Conservation (phyloP, 1,140 invertebrate genomes). For the Drosophila seguyi region DNA sequence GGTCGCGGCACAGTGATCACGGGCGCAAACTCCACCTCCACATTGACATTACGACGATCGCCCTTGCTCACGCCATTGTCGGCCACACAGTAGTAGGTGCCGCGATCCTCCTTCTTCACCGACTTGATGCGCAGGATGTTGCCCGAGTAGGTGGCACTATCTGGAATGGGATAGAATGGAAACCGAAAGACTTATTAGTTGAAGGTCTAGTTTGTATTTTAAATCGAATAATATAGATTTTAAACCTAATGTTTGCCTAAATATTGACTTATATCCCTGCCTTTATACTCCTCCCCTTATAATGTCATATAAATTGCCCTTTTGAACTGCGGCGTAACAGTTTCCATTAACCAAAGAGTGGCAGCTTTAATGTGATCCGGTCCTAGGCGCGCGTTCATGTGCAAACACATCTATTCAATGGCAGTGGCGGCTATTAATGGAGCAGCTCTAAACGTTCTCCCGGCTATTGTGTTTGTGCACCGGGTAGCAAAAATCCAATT, state of each 20-base stretch:
- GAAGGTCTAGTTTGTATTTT: not conserved
- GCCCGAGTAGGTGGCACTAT: conserved; percentile 88
- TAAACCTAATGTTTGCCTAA: not conserved
- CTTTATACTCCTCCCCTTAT: not conserved
- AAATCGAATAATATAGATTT: too few relatives aligned
- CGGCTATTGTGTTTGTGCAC: conserved; percentile 65
- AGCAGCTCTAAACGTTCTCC: conserved; percentile 46
- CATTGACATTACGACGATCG: conserved; percentile 93
- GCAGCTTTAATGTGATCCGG: conserved; percentile 24
- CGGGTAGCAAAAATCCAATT: conserved; percentile 58
- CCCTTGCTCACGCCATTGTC: conserved; percentile 96
- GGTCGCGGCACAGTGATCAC: conserved; percentile 93
- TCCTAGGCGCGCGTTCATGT: conserved; percentile 53
- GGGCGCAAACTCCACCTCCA: conserved; percentile 95
- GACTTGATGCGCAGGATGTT: conserved; percentile 92
- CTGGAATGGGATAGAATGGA: conserved; percentile 51
- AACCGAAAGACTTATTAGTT: conserved; percentile 1
- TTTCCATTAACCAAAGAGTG: conserved; percentile 14
- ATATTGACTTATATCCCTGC: not conserved
- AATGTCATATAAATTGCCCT: conserved; percentile 6
- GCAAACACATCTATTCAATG: conserved; percentile 39
- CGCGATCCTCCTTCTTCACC: conserved; percentile 94
- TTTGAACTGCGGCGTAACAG: conserved; percentile 25
- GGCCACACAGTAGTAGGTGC: conserved; percentile 97
- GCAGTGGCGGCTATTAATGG: conserved; percentile 44